Conservation (phyloP, 2,113 vertebrate genomes). For the Laticauda laticaudata region DNA sequence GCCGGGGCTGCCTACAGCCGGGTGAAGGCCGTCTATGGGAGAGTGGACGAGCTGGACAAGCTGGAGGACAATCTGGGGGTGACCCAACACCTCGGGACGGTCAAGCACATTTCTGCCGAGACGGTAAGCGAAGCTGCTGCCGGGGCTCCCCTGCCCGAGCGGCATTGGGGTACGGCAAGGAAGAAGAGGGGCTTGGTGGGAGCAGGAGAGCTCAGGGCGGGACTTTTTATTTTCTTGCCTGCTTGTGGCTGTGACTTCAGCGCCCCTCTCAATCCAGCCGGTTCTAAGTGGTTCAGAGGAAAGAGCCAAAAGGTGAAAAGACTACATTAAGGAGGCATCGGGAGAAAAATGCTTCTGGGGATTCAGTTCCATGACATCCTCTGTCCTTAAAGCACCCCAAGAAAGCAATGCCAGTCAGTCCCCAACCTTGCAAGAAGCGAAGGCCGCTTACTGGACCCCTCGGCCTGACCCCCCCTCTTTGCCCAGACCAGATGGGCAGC, state of each 20-base stretch:
- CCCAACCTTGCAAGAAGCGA: not conserved
- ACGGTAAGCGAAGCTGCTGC: not conserved
- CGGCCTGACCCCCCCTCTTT: too few species aligned
- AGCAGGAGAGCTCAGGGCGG: not conserved
- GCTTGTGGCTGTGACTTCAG: not conserved
- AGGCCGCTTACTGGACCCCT: not conserved
- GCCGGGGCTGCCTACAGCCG: conserved; percentile 33
- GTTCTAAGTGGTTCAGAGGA: not conserved
- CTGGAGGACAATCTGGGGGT: conserved; percentile 14
- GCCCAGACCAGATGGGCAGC: not conserved
- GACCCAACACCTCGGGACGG: conserved; percentile 30
- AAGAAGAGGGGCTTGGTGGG: not conserved
- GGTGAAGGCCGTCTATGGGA: conserved; percentile 42
- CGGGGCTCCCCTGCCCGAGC: not conserved
- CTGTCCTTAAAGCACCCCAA: not conserved
- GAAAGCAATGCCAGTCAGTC: not conserved
- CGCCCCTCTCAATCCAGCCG: not conserved
- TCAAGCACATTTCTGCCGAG: not conserved
- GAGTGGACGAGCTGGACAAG: not conserved
- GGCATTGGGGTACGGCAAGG: not conserved
- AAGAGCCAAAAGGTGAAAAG: not conserved
- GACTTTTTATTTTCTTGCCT: not conserved
- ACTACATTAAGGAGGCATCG: not conserved
- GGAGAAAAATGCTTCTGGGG: not conserved
- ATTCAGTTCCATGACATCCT: not conserved